Percentiles rank a stretch among this genome's conserved stretches.
Evolutionary conservation across 2,113 vertebrate genomes (phyloP).

Genomic region (Sphaerodactylus townsendi): DNA sequence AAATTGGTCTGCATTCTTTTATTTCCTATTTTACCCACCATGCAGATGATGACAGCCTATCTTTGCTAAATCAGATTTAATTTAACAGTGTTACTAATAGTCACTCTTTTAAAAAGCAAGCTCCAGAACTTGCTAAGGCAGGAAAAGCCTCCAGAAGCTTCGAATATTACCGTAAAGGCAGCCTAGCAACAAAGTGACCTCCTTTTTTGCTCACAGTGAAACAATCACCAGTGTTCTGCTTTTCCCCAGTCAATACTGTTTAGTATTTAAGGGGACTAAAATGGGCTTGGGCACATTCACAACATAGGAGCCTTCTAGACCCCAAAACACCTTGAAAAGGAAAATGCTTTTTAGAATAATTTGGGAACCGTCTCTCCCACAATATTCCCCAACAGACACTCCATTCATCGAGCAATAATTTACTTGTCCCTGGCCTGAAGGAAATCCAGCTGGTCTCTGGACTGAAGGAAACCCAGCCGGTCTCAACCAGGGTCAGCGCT

Average conservation of each 20-base stretch:
- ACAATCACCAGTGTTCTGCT: neutral
- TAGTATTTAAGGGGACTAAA: neutral
- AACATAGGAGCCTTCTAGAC: neutral
- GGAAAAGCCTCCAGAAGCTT: conserved; percentile 46
- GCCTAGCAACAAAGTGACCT: neutral
- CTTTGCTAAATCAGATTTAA: conserved; percentile 64
- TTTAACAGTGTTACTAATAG: conserved; percentile 64
- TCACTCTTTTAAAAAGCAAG: conserved; percentile 5
- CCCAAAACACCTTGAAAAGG: neutral
- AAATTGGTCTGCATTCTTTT: conserved; percentile 54
- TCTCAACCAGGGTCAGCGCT: too few species aligned
- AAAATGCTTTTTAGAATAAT: neutral
- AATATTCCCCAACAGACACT: too few species aligned
- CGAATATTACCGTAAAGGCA: conserved; percentile 36
- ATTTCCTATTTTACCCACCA: conserved; percentile 63
- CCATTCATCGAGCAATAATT: too few species aligned
- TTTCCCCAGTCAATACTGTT: neutral
- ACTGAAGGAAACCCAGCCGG: too few species aligned
- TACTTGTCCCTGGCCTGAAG: too few species aligned
- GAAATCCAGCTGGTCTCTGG: too few species aligned
- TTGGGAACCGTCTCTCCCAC: too few species aligned
- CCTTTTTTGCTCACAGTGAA: neutral
- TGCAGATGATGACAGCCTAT: conserved; percentile 65
- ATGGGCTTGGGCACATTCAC: neutral
- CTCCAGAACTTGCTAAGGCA: conserved; percentile 65